Conservation (phyloP, 2,888 invertebrate genomes). For the Euclidia mi region DNA sequence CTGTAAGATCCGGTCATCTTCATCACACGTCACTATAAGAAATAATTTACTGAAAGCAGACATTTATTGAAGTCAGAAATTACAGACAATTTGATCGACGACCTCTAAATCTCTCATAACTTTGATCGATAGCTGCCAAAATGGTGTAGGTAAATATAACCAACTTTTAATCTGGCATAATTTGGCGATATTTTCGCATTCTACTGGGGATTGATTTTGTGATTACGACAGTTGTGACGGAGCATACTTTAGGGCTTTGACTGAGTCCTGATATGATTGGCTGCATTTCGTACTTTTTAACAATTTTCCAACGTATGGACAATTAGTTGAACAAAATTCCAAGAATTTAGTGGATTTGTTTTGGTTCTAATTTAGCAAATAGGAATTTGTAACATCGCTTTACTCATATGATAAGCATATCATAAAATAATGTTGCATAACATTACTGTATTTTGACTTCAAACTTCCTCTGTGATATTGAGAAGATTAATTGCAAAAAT, state of each 20-base stretch:
- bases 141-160: slow-evolving; percentile 3
- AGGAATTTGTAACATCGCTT: too few species aligned
- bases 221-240: slow-evolving; percentile 38
- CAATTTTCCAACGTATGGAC: too few species aligned
- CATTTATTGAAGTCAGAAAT: slow-evolving; percentile 5
- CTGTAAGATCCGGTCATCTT: too few species aligned
- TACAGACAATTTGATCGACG: slow-evolving; percentile 24
- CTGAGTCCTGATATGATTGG: slow-evolving; percentile 33
- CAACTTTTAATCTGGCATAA: slow-evolving; percentile 7
- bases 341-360: neutral
- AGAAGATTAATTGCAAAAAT: too few species aligned
- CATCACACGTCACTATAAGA: neutral
- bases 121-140: slow-evolving; percentile 24
- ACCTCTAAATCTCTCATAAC: slow-evolving; percentile 15
- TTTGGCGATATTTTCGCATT: too few species aligned
- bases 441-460: too few species aligned
- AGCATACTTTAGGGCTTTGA: slow-evolving; percentile 17
- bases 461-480: too few species aligned
- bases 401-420: too few species aligned
- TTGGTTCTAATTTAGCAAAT: too few species aligned
- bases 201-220: too few species aligned
- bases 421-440: too few species aligned
- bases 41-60: neutral
- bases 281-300: slow-evolving; percentile 32
- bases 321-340: too few species aligned